phyloP scores from a whole-genome alignment of 2,888 invertebrate genomes.

The Agriopis aurantiaria region DNA sequence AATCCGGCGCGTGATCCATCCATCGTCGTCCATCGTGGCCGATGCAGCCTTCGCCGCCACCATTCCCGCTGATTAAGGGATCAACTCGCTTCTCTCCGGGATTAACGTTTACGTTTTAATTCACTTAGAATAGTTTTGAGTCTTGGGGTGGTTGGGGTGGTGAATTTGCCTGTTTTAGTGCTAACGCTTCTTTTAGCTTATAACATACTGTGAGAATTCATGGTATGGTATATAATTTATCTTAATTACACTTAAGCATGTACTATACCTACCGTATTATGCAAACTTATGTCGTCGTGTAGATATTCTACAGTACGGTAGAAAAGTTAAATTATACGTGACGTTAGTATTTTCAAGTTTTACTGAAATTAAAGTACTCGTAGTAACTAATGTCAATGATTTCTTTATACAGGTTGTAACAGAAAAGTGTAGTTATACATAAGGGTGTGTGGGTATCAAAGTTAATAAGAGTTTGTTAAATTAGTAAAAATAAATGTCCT shows the following conservation, averaged over 20 bases:
- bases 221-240: too few relatives aligned
- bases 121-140: conserved; percentile 36
- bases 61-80: conserved; percentile 76
- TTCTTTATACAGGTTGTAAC: too few relatives aligned
- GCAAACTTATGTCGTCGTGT: too few relatives aligned
- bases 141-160: conserved; percentile 3
- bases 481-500: too few relatives aligned
- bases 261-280: too few relatives aligned
- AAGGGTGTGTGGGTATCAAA: too few relatives aligned
- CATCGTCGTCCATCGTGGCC: conserved; percentile 57
- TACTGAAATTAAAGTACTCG: neutral
- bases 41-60: conserved; percentile 64
- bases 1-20: conserved; percentile 81
- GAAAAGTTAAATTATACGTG: too few relatives aligned
- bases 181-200: neutral
- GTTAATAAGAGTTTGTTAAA: too few relatives aligned
- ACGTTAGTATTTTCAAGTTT: neutral
- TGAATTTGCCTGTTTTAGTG: neutral
- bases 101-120: conserved; percentile 37
- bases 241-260: too few relatives aligned
- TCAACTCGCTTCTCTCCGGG: conserved; percentile 46
- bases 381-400: too few relatives aligned
- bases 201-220: neutral
- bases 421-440: too few relatives aligned
- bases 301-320: too few relatives aligned